Base-by-base conservation (phyloP, 2,113 vertebrate species). In the Malurus alboscapulatus region DNA sequence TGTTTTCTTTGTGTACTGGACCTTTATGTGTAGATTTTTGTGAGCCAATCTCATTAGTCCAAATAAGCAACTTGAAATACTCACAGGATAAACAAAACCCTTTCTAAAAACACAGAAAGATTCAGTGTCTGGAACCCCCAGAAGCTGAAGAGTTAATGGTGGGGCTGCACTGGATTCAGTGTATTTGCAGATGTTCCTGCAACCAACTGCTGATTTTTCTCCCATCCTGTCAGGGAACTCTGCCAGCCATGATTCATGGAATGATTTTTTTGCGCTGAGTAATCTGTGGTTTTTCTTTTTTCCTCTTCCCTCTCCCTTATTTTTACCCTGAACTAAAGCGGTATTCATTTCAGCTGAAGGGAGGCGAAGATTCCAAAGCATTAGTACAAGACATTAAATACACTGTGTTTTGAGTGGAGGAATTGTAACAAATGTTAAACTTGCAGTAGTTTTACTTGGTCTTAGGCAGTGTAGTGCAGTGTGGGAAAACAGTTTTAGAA, bases 221-320 rank as follows among this genome's bases (percentile, higher is more conserved):
- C 95, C 94, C 90, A 88, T 97, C 96, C 97, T 97, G 93, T 97
- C 93, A 85, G 96, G 94, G 96, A 96, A 91, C 81, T 79, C 88
- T 97, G 97, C 98, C 98, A 98, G 92, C 95, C 42, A 38, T 98
- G 98, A 98, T 97, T 98, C 98, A 98, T 97, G 97, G 97, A 98
- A 97, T 97, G 93, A 98, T 98, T 97, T 98, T 98, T 98, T 97
- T 90, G 96, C 95, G 74, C 96, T 98, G 97, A 98, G 97, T 98
- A 98, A 98, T 98, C 94, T 97, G 97, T 97, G 97, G 95, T 96
- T 98, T 97, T 97, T 91, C 86, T 96, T 93, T 97, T 97, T 97
- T 84, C 92, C 89, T 92, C 29, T 94, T 85, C 75, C 61, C 76
- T 95, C 83, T 94, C 59, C 75, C 89, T 95, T 91, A 79, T 91